phyloP scores from a whole-genome alignment of 2,888 invertebrate species.

The Petrolisthes cinctipes region DNA sequence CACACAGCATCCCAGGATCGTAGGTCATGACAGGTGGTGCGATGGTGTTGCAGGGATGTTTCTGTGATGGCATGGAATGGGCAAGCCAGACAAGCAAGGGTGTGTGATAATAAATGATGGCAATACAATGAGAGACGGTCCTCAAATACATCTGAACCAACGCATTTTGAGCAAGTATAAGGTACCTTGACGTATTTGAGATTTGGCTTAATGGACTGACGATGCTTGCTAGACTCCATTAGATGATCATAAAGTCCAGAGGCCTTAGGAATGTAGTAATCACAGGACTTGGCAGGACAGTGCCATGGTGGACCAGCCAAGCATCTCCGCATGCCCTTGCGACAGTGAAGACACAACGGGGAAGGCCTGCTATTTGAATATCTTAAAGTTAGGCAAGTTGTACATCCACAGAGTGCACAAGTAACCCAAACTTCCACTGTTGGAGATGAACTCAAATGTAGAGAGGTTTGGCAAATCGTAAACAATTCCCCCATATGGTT shows the following conservation, averaged over 20 bases:
- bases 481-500: conserved; percentile 45
- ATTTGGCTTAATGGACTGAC: conserved; percentile 44
- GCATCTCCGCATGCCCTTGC: conserved; percentile 28
- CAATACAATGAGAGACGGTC: conserved; percentile 47
- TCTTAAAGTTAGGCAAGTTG: conserved; percentile 35
- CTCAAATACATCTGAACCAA: conserved; percentile 21
- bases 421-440: conserved; percentile 37
- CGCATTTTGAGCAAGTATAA: conserved; percentile 38
- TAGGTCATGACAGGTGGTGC: conserved; percentile 56
- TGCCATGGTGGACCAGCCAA: conserved; percentile 44
- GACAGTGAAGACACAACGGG: conserved; percentile 44
- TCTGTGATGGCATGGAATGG: conserved; percentile 49
- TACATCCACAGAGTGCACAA: conserved; percentile 50
- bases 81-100: conserved; percentile 61
- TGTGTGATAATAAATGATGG: conserved; percentile 57
- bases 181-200: conserved; percentile 39
- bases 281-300: conserved; percentile 40
- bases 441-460: conserved; percentile 28
- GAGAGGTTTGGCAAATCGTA: conserved; percentile 22
- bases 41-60: conserved; percentile 56
- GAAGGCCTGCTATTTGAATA: conserved; percentile 34
- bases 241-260: conserved; percentile 40
- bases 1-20: conserved; percentile 56
- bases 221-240: conserved; percentile 46
- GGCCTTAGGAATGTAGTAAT: conserved; percentile 6